These are phyloP conservation scores for Pseudorhiza aurosa DNA, from an alignment of 30 jellyfish, hydroid and myxozoan genomes.

Conservation along the genomic window DNA sequence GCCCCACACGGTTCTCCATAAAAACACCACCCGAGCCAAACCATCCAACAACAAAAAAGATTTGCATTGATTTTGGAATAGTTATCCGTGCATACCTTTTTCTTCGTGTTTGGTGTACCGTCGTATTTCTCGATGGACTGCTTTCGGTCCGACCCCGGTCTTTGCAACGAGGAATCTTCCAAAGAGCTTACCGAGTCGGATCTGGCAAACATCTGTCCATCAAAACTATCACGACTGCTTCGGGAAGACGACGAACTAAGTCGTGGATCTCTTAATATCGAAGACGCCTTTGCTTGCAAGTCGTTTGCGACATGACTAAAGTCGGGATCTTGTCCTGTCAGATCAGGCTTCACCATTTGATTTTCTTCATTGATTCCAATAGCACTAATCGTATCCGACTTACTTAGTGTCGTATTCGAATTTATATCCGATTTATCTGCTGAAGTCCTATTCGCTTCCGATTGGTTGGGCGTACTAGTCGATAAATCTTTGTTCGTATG, in stretches of 20 bases:
- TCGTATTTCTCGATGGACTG: slow-evolving; percentile 25
- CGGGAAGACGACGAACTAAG: slow-evolving; percentile 71
- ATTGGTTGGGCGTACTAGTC: background rate
- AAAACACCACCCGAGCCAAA: too few species aligned
- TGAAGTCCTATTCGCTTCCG: background rate
- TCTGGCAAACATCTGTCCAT: slow-evolving; percentile 28
- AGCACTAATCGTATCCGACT: background rate
- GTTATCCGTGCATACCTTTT: slow-evolving; percentile 60
- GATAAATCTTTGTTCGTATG: background rate
- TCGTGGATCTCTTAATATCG: slow-evolving; percentile 63
- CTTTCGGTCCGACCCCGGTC: slow-evolving; percentile 28
- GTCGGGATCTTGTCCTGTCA: background rate
- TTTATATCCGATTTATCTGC: background rate
- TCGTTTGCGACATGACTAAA: background rate
- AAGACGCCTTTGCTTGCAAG: slow-evolving; percentile 8
- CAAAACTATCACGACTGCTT: slow-evolving; percentile 69
- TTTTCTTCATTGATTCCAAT: background rate
- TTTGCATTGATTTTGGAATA: too few species aligned
- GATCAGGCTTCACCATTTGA: background rate
- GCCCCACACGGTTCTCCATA: too few species aligned
- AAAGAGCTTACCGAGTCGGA: slow-evolving; percentile 79
- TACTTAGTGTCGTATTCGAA: background rate
- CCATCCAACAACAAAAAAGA: too few species aligned
- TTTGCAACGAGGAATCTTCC: slow-evolving; percentile 30
- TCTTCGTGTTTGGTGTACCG: slow-evolving; percentile 39